Evolutionary conservation across 2,797 vertebrate species (phyloP).

Genomic region (Manis crassicaudata): DNA sequence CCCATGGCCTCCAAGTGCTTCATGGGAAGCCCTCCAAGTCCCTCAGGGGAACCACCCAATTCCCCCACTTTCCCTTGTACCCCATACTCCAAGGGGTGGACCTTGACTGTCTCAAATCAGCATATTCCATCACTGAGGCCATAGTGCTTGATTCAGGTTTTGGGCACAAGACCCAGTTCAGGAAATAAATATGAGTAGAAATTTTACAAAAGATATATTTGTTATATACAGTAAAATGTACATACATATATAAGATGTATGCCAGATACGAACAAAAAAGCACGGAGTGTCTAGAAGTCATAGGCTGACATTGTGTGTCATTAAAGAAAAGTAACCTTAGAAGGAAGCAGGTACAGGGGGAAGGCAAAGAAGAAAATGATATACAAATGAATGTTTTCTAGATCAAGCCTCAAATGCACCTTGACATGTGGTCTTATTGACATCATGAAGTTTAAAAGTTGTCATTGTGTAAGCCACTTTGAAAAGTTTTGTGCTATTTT

Average conservation of each 20-base stretch:
- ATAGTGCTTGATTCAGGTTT: neutral
- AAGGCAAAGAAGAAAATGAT: neutral
- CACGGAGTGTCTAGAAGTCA: neutral
- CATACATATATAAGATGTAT: neutral
- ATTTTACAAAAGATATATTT: neutral
- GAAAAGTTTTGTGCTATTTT: constrained; percentile 29
- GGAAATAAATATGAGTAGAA: neutral
- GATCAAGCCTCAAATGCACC: neutral
- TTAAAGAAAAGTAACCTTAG: constrained; percentile 22
- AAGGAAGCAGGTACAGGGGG: neutral
- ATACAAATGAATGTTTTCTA: constrained; percentile 33
- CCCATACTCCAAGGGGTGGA: neutral
- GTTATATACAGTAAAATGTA: neutral
- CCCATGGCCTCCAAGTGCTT: neutral
- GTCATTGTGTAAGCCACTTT: neutral
- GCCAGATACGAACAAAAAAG: neutral
- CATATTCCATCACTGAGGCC: neutral
- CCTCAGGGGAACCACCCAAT: neutral
- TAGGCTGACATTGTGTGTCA: neutral
- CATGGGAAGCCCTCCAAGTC: neutral
- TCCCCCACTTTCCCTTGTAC: neutral
- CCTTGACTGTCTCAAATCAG: neutral
- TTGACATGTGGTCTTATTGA: neutral
- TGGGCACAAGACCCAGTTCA: neutral
- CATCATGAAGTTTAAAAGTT: neutral